Conservation (phyloP, 2,113 vertebrate species). For the Peromyscus californicus region DNA sequence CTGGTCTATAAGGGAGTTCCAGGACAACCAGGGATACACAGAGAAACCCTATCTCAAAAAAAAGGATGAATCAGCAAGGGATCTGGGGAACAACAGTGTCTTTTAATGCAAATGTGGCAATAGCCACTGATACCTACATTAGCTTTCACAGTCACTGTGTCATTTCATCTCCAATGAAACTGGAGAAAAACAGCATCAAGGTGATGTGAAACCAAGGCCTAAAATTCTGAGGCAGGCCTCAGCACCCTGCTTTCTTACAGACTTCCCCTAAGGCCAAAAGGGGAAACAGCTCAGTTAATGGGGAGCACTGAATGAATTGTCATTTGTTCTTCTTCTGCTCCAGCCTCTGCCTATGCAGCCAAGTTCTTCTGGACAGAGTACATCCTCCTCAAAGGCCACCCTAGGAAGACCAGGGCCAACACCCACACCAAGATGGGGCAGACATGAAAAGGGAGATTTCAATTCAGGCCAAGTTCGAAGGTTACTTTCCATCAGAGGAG, state of each 20-base stretch:
- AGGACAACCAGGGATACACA: background rate
- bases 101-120: background rate
- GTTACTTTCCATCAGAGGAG: background rate
- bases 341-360: slow-evolving; percentile 20
- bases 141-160: background rate
- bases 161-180: background rate
- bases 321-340: slow-evolving; percentile 59
- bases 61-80: background rate
- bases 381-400: slow-evolving; percentile 21
- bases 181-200: slow-evolving; percentile 25
- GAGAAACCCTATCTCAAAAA: background rate
- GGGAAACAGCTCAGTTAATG: background rate
- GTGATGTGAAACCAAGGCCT: background rate
- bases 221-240: background rate
- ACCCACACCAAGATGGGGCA: background rate
- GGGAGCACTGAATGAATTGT: slow-evolving; percentile 52
- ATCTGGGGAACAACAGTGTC: background rate
- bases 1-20: background rate
- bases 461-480: background rate
- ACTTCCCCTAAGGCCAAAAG: slow-evolving; percentile 5
- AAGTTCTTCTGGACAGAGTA: slow-evolving; percentile 41
- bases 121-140: background rate
- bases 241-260: slow-evolving; percentile 46
- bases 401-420: background rate
- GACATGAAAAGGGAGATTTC: background rate